phyloP scores from a whole-genome alignment of 2,113 vertebrate genomes.

The Phasianus colchicus region DNA sequence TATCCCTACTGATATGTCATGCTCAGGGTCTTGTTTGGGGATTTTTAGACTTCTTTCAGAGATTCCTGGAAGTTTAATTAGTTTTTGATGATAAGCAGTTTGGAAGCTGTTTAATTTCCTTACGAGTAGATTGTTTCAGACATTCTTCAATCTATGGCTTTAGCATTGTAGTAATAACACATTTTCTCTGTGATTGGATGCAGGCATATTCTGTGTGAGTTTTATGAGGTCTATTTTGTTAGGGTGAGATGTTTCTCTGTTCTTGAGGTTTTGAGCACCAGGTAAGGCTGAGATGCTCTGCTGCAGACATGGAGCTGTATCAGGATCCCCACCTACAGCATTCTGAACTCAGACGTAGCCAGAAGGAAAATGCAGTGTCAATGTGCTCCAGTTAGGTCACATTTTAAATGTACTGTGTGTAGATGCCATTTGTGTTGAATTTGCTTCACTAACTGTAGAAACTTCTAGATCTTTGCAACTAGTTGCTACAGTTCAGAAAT shows the following conservation, averaged over 20 bases:
- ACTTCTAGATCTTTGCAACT: neutral
- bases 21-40: neutral
- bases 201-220: neutral
- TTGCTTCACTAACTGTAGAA: neutral
- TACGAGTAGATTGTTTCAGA: neutral
- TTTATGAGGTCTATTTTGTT: neutral
- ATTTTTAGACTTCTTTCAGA: neutral
- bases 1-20: neutral
- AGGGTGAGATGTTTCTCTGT: neutral
- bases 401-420: neutral
- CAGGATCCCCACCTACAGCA: neutral
- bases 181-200: neutral
- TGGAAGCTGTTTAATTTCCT: neutral
- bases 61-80: neutral
- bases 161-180: neutral
- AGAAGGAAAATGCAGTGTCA: neutral
- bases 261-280: neutral
- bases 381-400: neutral
- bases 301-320: neutral
- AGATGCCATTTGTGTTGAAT: neutral
- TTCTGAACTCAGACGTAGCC: rapidly evolving
- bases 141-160: neutral
- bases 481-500: neutral
- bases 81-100: neutral
- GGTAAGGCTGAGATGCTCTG: neutral